Evolutionary conservation across 2,888 invertebrate genomes (phyloP), one percentile per base, ranked within the genome.

Genomic region (Mechanitis mazaeus): DNA sequence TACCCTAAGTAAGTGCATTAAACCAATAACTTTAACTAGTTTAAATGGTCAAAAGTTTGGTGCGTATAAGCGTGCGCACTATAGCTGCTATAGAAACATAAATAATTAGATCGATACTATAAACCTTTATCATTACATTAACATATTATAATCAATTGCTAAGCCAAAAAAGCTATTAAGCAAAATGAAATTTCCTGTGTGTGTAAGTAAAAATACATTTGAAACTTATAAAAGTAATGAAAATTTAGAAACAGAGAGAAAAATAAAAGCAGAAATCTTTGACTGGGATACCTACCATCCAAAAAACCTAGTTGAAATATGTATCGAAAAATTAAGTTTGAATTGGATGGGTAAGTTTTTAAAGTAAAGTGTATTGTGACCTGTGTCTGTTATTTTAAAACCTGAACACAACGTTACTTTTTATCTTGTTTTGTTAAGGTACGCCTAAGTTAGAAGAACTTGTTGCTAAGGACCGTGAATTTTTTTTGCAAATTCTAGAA

Each of bases 201-300:
- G 81, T 65, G 79, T 91, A 33, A 84, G 83, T 62, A 65, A 74
- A 38, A 91, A 82, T 64, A 88, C 91, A 0, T 81, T 80, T 62
- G 74, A 81, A 59, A 83, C 85, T 3, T 92, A 92, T 70, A 81
- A 83, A 61, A 83, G 84, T 71, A 76, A 58, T 53, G 74, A 63
- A 65, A 77, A 66, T 69, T 77, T 78, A 35, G 92, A 92, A 78
- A 69, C 74, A 3, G 62, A 72, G 47, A 76, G 92, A 68, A 84
- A 81, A 75, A 67, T 92, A 31, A 78, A 86, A 66, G 73, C 92
- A 0, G 92, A 92, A 79, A 71, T 87, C 64, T 91, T 93, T 68
- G 75, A 83, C 35, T 92, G 92, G 92, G 88, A 92, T 72, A 65
- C 67, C 7, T 80, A 87, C 55, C 82, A 88, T 60, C 87, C 89